Conservation (phyloP, 2,113 vertebrate genomes). For the Raja brachyura region DNA sequence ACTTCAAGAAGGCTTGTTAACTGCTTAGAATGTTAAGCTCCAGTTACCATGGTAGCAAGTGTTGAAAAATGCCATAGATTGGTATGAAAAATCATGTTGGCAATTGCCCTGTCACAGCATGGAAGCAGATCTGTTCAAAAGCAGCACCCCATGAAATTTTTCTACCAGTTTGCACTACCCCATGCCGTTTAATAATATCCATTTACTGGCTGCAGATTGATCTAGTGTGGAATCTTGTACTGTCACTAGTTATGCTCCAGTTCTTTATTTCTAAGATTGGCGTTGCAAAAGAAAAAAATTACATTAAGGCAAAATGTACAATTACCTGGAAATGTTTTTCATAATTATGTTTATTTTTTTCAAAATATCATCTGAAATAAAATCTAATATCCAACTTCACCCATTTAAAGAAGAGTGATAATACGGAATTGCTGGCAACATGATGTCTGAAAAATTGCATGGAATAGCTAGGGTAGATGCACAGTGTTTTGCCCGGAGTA, state of each 20-base stretch:
- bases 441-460: background rate
- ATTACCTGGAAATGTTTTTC: slow-evolving; percentile 37
- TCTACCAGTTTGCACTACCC: slow-evolving; percentile 82
- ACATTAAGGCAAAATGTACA: slow-evolving; percentile 58
- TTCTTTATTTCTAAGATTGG: slow-evolving; percentile 55
- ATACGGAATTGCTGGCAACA: background rate
- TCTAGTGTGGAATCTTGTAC: slow-evolving; percentile 71
- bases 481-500: too few species aligned
- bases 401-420: too few species aligned
- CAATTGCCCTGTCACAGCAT: slow-evolving; percentile 89
- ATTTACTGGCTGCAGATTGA: slow-evolving; percentile 86
- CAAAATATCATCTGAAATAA: background rate
- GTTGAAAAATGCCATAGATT: slow-evolving; percentile 85
- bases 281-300: slow-evolving; percentile 75
- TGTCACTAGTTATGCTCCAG: slow-evolving; percentile 66
- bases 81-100: slow-evolving; percentile 89
- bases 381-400: background rate
- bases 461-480: too few species aligned
- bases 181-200: slow-evolving; percentile 95
- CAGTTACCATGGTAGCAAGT: slow-evolving; percentile 88
- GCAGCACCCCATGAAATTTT: slow-evolving; percentile 78
- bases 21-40: slow-evolving; percentile 82
- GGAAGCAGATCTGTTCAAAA: slow-evolving; percentile 79
- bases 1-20: slow-evolving; percentile 84
- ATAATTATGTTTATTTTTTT: background rate